phyloP scores from a whole-genome alignment of 2,113 vertebrate species.

The Athene noctua region DNA sequence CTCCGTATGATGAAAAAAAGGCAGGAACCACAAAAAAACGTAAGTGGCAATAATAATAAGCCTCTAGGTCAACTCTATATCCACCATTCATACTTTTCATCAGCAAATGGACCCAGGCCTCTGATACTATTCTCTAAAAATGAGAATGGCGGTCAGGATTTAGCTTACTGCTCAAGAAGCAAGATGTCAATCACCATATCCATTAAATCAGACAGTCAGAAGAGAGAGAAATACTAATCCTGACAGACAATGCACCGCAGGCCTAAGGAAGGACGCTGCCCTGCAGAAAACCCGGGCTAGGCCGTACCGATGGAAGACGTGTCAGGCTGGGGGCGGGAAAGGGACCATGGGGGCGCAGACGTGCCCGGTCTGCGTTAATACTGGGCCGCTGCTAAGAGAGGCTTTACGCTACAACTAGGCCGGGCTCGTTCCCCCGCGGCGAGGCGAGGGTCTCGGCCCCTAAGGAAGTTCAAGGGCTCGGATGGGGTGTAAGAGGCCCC shows the following conservation, averaged over 20 bases:
- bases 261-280: too few species aligned
- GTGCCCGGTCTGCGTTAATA: fast-evolving
- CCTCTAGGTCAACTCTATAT: background rate
- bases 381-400: background rate
- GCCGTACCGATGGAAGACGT: fast-evolving
- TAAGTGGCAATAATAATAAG: fast-evolving
- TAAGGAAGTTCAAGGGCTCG: background rate
- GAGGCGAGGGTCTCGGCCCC: background rate
- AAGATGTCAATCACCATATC: background rate
- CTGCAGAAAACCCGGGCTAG: too few species aligned
- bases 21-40: background rate
- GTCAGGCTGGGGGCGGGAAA: background rate
- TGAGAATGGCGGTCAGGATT: fast-evolving
- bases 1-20: fast-evolving
- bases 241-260: too few species aligned
- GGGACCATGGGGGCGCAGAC: fast-evolving
- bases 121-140: fast-evolving
- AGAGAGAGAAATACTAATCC: fast-evolving
- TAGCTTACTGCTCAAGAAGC: fast-evolving
- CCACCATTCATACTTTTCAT: fast-evolving
- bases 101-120: fast-evolving
- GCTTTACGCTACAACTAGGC: fast-evolving
- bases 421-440: background rate
- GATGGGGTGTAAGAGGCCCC: too few species aligned
- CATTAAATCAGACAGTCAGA: too few species aligned